Base-by-base conservation (phyloP, 2,888 invertebrate genomes). In the Julus scandinavius region DNA sequence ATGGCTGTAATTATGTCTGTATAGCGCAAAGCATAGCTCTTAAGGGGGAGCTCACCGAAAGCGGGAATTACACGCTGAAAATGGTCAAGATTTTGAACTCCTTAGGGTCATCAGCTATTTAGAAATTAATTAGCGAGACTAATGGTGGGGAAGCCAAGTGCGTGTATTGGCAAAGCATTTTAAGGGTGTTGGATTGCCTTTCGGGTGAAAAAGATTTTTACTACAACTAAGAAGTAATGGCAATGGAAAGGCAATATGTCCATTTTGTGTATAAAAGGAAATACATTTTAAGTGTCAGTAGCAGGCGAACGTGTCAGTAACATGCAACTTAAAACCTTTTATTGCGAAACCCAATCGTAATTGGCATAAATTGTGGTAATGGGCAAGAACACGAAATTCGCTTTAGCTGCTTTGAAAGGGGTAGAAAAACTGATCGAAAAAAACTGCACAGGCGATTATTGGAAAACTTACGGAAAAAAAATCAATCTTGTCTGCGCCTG, bases 331-430 rank as follows among this genome's bases (percentile, higher is more conserved):
- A 80, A 80, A 80, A 80, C 80, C 80, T 80, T 80, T 80, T 80
- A 80, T 80, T 80, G 80, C 38, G 80, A 7, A 38, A 13, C 80
- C 80, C 80, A 29, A 38, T 80, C 38, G 80, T 80, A 80, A 80
- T 80, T 80, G 80, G 80, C 80, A 80, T 80, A 80, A 80, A 80
- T 80, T 80, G 80, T 80, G 80, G 13, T 80, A 80, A 80, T 80
- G 80, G 80, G 80, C 11, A 80, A 80, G 38, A 38, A 80, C 80
- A 80, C 20, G 80, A 80, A 80, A 29, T 80, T 80, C 38, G 80
- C 80, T 20, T 80, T 80, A 80, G 80, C 0, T 6, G 38, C 29
- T 29, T 6, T 5, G 80, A 80, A 80, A 80, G 13, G 29, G 20
- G 11, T 20, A 20, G 20, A 63, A 20, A 63, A 63, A 20, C 63